Evolutionary conservation across 2,888 invertebrate species (phyloP).

Genomic region (Eupithecia dodoneata): DNA sequence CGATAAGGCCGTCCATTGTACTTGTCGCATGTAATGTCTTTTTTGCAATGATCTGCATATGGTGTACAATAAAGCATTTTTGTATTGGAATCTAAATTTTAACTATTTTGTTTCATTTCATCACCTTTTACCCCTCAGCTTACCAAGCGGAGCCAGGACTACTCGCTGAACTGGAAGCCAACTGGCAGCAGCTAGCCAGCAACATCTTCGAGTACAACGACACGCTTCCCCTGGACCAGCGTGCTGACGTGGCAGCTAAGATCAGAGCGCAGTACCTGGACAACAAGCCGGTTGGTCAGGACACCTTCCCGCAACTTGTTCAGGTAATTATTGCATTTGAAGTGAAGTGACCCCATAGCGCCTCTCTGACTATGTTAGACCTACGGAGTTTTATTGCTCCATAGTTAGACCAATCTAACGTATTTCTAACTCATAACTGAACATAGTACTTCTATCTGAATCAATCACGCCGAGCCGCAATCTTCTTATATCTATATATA

Average conservation of each 20-base stretch:
- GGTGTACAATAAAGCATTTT: too few species aligned
- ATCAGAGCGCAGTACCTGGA: constrained; percentile 84
- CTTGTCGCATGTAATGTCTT: too few species aligned
- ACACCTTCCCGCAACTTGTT: constrained; percentile 71
- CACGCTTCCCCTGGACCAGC: constrained; percentile 76
- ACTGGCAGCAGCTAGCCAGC: constrained; percentile 86
- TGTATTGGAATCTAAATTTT: neutral
- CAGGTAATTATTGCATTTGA: constrained; percentile 56
- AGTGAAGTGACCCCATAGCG: neutral
- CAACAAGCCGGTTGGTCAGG: constrained; percentile 75
- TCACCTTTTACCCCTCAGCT: constrained; percentile 44
- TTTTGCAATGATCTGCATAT: too few species aligned
- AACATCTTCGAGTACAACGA: constrained; percentile 86
- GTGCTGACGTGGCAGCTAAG: constrained; percentile 74
- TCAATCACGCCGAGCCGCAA: too few species aligned
- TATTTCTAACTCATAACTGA: too few species aligned
- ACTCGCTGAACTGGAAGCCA: constrained; percentile 79
- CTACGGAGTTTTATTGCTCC: too few species aligned
- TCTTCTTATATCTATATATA: too few species aligned
- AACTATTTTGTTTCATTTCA: neutral
- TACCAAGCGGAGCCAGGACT: constrained; percentile 69
- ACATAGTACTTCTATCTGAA: too few species aligned
- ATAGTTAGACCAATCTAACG: too few species aligned
- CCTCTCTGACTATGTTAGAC: neutral
- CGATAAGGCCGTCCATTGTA: too few species aligned